Base-by-base conservation (phyloP, 2,797 vertebrate species). In the Trachops cirrhosus region DNA sequence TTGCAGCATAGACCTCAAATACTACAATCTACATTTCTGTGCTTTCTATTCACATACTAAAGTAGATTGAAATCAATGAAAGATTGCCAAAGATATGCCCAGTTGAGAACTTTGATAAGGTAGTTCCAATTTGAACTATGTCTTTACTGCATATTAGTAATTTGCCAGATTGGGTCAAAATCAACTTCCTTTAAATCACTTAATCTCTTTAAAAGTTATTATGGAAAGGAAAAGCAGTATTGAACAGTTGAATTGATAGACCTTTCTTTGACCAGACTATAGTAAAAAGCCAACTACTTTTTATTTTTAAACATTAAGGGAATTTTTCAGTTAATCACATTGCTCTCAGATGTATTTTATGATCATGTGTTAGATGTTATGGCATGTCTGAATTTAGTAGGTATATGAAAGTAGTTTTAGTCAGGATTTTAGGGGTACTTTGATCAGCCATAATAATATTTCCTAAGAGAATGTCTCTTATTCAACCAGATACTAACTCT, bases 381-480 rank as follows among this genome's bases (percentile, higher is more conserved):
- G 52, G 37, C 62, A 37, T 70, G 34, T 83, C 26, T 89, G 1
- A n/a, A 78, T 68, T 89, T 77, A 39, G 11, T 86, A 75, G 57
- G 52, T 39, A 84, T 24, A 32, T 74, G 29, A 93, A 83, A 83
- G 37, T 89, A 16, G 29, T 87, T 94, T 89, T 77, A 96, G 22
- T 83, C 89, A 62, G n/a, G 24, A 75, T 95, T 86, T 44, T 80
- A 79, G 44, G 12, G 50, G 70, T 83, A 5, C 46, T 96, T 89
- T 92, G 41, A 93, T 75, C 32, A 94, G 59, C 21, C 6, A 97
- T 82, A 93, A 52, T 82, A 62, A 15, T 95, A 44, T 77, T 96
- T 96, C 18, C 32, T 90, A 75, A 68, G 82, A 93, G 15, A 91
- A 74, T 96, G 14, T 90, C 22, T 57, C 18, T 91, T 79, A 48